Base-by-base conservation (phyloP, 2,888 invertebrate genomes). In the Macroteleia sp. region DNA sequence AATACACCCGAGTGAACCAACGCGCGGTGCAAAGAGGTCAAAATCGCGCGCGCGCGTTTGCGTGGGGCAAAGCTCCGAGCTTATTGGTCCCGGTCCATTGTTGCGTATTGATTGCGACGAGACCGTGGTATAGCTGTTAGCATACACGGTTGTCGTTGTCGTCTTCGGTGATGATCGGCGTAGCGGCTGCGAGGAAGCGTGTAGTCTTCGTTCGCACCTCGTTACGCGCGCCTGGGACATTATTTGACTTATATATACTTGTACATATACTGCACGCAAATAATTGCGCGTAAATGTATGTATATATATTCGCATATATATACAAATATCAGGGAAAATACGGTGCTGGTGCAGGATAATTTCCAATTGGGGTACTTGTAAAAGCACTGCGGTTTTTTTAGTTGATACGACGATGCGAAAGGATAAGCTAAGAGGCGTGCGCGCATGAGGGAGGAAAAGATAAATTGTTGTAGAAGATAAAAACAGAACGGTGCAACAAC, bases 71-170 rank as follows among this genome's bases (percentile, higher is more conserved):
- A 90, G 91, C 90, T 89, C 87, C 83, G 87, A 89, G 90, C 91
- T 90, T 88, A 90, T 91, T 91, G 91, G 91, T 90, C 89, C 89
- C 88, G 86, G 90, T 89, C 89, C 89, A 89, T 89, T 90, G 90
- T 90, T 88, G 90, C 90, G 91, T 91, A 91, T 91, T 91, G 91
- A 91, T 91, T 91, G 89, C 88, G 86, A 87, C 88, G 70, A 59
- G 59, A 85, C 84, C 87, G 88, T 82, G 85, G 87, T 88, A 86
- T 88, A 86, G 86, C 88, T 87, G 86, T 87, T 83, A 86, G 86
- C 85, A 88, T 86, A 86, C 85, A 88, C 86, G 86, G 85, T 88
- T 85, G 83, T 85, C 87, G 88, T 88, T 82, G 86, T 83, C 83
- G 85, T 84, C 84, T 84, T 87, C 81, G 79, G 81, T 80, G 86